Percentiles rank a stretch among this genome's conserved stretches.
phyloP scores from a whole-genome alignment of 2,113 vertebrate genomes.

The Brachyhypopomus gauderio region DNA sequence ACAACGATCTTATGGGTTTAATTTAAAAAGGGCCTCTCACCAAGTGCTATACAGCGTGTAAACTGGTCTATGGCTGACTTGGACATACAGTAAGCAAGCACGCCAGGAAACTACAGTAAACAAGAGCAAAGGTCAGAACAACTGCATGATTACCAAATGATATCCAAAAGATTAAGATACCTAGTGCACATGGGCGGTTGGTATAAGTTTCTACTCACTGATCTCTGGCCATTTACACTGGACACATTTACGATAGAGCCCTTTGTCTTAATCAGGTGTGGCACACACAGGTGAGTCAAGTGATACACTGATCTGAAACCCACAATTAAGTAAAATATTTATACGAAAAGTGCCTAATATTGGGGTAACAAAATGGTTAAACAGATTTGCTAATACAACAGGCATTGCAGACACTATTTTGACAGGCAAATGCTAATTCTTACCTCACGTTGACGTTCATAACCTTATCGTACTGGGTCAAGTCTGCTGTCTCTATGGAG shows the following conservation, averaged over 20 bases:
- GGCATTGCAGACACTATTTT: too few species aligned
- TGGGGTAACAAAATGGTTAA: background rate
- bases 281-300: conserved; percentile 78
- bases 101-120: conserved; percentile 74
- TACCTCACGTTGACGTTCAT: conserved; percentile 82
- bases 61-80: conserved; percentile 83
- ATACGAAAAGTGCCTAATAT: background rate
- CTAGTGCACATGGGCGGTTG: background rate
- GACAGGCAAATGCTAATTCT: background rate
- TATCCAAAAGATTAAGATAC: background rate
- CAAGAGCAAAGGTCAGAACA: background rate
- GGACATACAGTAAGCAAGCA: conserved; percentile 82
- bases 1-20: background rate
- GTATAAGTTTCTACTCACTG: conserved; percentile 65
- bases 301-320: conserved; percentile 73
- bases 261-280: conserved; percentile 77
- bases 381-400: too few species aligned
- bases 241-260: conserved; percentile 80
- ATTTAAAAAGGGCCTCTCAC: conserved; percentile 58
- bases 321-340: background rate
- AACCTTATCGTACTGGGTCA: conserved; percentile 77
- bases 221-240: conserved; percentile 81
- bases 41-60: conserved; percentile 76
- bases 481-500: conserved; percentile 73
- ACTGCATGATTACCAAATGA: background rate